phyloP scores from a whole-genome alignment of 92 coral and sea anemone species.

The Galaxea fascicularis region DNA sequence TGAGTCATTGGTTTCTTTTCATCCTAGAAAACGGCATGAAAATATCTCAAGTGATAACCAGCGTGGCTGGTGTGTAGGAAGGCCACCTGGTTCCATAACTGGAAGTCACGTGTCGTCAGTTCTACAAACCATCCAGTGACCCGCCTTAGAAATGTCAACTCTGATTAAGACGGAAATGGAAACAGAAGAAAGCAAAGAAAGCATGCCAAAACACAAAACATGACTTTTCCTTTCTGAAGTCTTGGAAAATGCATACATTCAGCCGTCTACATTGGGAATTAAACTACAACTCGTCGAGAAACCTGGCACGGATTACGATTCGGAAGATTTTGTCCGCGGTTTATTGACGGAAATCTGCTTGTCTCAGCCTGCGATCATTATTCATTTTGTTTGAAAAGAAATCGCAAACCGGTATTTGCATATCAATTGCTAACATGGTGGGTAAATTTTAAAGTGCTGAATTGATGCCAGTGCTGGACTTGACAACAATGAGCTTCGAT shows the following conservation, averaged over 20 bases:
- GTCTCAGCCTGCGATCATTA: neutral
- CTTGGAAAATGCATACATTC: neutral
- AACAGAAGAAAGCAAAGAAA: neutral
- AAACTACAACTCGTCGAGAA: neutral
- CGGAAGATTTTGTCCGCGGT: neutral
- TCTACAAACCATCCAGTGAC: conserved; percentile 10
- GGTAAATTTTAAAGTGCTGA: conserved; percentile 7
- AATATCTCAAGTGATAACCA: neutral
- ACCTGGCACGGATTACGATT: neutral
- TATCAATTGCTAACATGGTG: conserved; percentile 10
- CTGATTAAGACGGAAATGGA: neutral
- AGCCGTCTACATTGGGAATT: neutral
- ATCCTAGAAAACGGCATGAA: neutral
- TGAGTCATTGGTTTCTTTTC: no score
- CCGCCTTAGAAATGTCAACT: conserved; percentile 7
- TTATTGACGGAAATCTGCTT: conserved; percentile 6
- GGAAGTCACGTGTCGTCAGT: conserved; percentile 23
- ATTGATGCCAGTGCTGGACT: neutral
- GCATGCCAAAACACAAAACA: neutral
- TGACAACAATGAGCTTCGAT: neutral
- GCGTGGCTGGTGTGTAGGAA: neutral
- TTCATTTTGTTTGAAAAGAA: neutral
- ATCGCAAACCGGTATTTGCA: conserved; percentile 4
- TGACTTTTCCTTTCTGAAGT: neutral
- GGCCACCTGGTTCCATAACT: conserved; percentile 39